These are phyloP conservation scores for Heliothis peltigera DNA, from an alignment of 2,888 invertebrate species.

Conservation along the genomic window DNA sequence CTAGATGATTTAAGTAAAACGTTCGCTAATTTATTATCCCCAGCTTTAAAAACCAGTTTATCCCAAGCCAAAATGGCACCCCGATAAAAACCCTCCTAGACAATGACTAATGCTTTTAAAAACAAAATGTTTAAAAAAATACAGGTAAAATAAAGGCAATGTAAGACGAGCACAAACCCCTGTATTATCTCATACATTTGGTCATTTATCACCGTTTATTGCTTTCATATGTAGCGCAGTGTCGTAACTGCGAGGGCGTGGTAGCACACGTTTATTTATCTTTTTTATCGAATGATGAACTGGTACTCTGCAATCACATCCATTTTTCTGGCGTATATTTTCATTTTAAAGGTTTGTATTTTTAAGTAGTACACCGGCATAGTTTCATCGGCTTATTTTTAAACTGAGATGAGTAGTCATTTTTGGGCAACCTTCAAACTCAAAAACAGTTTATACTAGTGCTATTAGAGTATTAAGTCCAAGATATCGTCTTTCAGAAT, in stretches of 20 bases:
- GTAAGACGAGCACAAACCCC: slow-evolving; percentile 40
- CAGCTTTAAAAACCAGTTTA: background rate
- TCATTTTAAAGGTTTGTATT: background rate
- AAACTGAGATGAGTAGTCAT: too few relatives aligned
- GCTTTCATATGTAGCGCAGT: slow-evolving; percentile 43
- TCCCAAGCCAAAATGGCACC: background rate
- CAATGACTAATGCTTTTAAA: slow-evolving; percentile 9
- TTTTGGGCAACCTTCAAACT: too few relatives aligned
- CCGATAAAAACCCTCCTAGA: background rate
- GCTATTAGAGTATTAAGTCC: too few relatives aligned
- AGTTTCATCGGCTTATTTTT: too few relatives aligned
- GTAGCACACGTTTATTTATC: slow-evolving; percentile 40
- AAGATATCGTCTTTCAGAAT: too few relatives aligned
- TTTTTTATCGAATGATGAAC: slow-evolving; percentile 27
- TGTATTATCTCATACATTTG: slow-evolving; percentile 49
- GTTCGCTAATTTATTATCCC: background rate
- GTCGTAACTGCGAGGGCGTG: slow-evolving; percentile 52
- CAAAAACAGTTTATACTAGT: too few relatives aligned
- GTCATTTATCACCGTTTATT: slow-evolving; percentile 59
- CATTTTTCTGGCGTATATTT: slow-evolving; percentile 13
- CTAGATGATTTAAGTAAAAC: background rate
- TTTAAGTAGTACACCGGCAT: too few relatives aligned
- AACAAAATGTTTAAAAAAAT: slow-evolving; percentile 7
- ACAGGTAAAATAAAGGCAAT: slow-evolving; percentile 34
- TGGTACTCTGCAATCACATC: slow-evolving; percentile 25